Percentiles rank a stretch among this genome's conserved stretches.
Conservation (phyloP, 2,113 vertebrate genomes). For the Onychostruthus taczanowskii region DNA sequence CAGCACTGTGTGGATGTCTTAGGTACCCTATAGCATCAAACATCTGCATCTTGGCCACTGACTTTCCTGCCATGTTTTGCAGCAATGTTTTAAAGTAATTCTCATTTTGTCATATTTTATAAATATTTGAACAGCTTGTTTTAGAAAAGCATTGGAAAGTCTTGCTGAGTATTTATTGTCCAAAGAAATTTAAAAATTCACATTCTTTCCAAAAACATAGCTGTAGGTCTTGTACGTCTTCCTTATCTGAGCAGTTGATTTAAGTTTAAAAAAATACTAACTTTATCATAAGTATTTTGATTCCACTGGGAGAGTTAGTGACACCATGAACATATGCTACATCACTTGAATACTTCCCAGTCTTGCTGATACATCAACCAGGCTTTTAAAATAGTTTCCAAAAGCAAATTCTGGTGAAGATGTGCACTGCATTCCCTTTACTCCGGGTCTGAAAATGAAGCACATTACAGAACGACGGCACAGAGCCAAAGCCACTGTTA, state of each 20-base stretch:
- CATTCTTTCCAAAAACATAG: background rate
- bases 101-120: background rate
- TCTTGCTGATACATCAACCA: background rate
- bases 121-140: background rate
- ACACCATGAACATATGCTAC: background rate
- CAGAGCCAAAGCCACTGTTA: background rate
- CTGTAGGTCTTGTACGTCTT: background rate
- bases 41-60: background rate
- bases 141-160: background rate
- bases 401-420: background rate
- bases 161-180: background rate
- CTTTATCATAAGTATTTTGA: background rate
- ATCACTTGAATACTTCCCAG: background rate
- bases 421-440: background rate
- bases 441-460: background rate
- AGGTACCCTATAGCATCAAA: background rate
- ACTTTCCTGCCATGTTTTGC: background rate
- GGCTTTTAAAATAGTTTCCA: background rate
- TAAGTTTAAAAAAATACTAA: background rate
- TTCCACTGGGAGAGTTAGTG: background rate
- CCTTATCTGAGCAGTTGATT: background rate
- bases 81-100: background rate
- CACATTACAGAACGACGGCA: background rate
- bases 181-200: background rate
- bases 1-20: background rate